Evolutionary conservation across 2,888 invertebrate species (phyloP).

Genomic region (Nymphalis urticae): DNA sequence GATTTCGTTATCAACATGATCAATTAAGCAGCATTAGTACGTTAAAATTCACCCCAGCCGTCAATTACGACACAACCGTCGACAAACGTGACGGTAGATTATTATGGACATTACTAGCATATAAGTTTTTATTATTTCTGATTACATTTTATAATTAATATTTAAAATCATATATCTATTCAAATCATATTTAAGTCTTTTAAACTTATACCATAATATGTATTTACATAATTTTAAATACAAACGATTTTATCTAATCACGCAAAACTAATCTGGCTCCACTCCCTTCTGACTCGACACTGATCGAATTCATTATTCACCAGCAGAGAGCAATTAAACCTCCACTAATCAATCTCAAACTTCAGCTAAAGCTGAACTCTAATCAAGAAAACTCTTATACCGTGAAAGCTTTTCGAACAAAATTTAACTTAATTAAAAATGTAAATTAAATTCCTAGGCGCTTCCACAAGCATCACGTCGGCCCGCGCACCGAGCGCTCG

Average conservation of each 20-base stretch:
- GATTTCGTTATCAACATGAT: conserved; percentile 68
- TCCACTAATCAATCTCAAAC: conserved; percentile 82
- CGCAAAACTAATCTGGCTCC: conserved; percentile 65
- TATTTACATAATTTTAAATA: conserved; percentile 37
- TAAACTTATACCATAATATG: no score
- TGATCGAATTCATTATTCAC: conserved; percentile 81
- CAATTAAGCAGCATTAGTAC: conserved; percentile 71
- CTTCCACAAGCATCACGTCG: conserved; percentile 80
- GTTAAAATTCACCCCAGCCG: conserved; percentile 71
- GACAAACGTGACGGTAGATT: conserved; percentile 46
- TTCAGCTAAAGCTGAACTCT: conserved; percentile 79
- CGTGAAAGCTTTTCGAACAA: conserved; percentile 81
- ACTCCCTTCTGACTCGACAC: conserved; percentile 66
- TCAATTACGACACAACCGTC: conserved; percentile 62
- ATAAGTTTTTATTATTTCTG: not conserved
- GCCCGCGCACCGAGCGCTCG: conserved; percentile 62
- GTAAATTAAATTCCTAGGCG: conserved; percentile 82
- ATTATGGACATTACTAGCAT: conserved; percentile 38
- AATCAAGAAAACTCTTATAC: conserved; percentile 82
- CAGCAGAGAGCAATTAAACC: conserved; percentile 79
- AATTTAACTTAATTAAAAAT: conserved; percentile 83
- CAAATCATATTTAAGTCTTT: not conserved
- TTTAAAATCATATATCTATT: not conserved
- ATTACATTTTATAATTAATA: not conserved
- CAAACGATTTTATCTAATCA: conserved; percentile 59